Evolutionary conservation across 2,797 vertebrate genomes (phyloP).

Genomic region (Micromesistius poutassou): DNA sequence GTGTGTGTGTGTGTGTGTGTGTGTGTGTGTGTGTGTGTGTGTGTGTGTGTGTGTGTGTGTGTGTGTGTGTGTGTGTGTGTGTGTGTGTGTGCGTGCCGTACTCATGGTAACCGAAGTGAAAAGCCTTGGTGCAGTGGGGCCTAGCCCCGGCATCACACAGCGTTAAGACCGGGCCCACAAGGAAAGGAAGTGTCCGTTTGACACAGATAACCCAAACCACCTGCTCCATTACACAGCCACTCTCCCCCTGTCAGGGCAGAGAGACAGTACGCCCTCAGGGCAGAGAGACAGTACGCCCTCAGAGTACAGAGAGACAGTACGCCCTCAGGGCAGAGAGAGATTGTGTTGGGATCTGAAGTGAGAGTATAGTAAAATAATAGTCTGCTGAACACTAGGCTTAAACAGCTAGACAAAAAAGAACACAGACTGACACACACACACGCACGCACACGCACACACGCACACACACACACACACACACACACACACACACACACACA

Average conservation of each 20-base stretch:
- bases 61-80: background rate
- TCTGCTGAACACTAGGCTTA: background rate
- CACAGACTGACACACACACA: background rate
- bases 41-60: background rate
- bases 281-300: no score
- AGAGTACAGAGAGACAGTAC: background rate
- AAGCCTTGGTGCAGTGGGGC: background rate
- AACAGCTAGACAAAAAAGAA: background rate
- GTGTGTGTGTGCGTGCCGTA: background rate
- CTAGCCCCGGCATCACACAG: conserved; percentile 13
- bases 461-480: no score
- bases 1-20: background rate
- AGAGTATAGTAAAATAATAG: background rate
- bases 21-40: no score
- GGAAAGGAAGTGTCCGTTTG: conserved; percentile 44
- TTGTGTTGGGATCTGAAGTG: background rate
- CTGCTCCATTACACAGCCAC: conserved; percentile 27
- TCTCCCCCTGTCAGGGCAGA: background rate
- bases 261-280: background rate
- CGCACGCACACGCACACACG: no score
- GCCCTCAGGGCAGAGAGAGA: background rate
- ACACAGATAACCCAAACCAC: conserved; percentile 55
- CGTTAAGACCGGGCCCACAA: conserved; percentile 9
- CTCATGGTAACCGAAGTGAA: background rate
- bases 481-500: no score